Evolutionary conservation across 1,140 invertebrate species (phyloP).

Genomic region (Formica selysi): DNA sequence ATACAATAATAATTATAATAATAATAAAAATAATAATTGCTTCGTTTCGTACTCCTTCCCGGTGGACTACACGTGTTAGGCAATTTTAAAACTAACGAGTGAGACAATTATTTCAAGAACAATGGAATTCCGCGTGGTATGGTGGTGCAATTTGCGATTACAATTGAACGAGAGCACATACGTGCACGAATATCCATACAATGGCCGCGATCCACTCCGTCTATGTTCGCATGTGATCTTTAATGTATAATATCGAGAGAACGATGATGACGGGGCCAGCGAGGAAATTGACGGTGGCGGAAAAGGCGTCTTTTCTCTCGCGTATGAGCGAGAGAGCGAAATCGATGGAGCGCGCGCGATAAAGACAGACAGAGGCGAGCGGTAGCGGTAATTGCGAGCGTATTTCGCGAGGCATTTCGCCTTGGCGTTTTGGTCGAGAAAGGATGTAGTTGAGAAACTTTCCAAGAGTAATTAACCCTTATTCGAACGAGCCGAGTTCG

Average conservation of each 20-base stretch:
- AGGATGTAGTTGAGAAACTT: slow-evolving; percentile 29
- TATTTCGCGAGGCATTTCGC: slow-evolving; percentile 7
- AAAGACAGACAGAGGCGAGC: not conserved
- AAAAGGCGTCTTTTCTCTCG: not conserved
- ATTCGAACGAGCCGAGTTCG: not conserved
- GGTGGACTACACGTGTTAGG: not conserved
- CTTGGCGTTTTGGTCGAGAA: not conserved
- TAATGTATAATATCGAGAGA: slow-evolving; percentile 12
- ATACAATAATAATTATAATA: not conserved
- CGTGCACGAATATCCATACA: slow-evolving; percentile 52
- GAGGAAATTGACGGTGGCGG: slow-evolving; percentile 3
- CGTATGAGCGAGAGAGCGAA: not conserved
- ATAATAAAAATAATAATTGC: too few species aligned
- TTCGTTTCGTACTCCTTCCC: not conserved
- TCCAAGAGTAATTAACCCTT: slow-evolving; percentile 37
- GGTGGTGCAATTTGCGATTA: slow-evolving; percentile 41
- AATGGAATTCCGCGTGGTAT: slow-evolving; percentile 31
- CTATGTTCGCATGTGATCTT: not conserved
- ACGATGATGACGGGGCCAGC: not conserved
- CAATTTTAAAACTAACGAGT: slow-evolving; percentile 1
- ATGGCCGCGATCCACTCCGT: slow-evolving; percentile 31
- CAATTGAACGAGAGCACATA: not conserved
- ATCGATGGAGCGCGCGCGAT: not conserved
- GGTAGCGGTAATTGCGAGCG: not conserved
- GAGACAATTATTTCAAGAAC: slow-evolving; percentile 51